Evolutionary conservation across 2,888 invertebrate genomes (phyloP).

Genomic region (Linhomoeus sp.): DNA sequence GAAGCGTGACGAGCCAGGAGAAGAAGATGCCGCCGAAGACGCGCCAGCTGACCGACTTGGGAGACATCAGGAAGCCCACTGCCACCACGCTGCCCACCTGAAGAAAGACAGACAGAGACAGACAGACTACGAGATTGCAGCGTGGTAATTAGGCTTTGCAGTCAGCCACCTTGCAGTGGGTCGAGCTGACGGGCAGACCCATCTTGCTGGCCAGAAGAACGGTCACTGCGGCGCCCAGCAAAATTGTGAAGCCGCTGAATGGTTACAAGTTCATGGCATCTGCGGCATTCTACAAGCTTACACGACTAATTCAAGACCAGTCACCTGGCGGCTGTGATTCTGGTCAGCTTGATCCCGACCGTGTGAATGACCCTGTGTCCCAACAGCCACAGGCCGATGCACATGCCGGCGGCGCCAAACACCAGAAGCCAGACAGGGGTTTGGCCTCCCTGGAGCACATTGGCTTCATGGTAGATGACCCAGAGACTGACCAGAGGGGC

Average conservation of each 20-base stretch:
- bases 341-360: slow-evolving; percentile 80
- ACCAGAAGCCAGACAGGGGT: slow-evolving; percentile 76
- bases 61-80: slow-evolving; percentile 54
- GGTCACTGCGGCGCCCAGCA: slow-evolving; percentile 84
- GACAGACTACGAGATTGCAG: too few species aligned
- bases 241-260: slow-evolving; percentile 73
- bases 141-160: too few species aligned
- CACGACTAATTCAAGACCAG: too few species aligned
- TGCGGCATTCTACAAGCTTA: too few species aligned
- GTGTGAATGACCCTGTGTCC: slow-evolving; percentile 82
- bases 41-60: slow-evolving; percentile 35
- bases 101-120: too few species aligned
- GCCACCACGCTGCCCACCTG: slow-evolving; percentile 72
- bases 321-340: slow-evolving; percentile 87
- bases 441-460: slow-evolving; percentile 52
- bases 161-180: slow-evolving; percentile 84
- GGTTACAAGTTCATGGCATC: too few species aligned
- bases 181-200: slow-evolving; percentile 88
- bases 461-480: slow-evolving; percentile 64
- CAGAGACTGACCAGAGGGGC: slow-evolving; percentile 85
- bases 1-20: slow-evolving; percentile 93
- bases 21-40: slow-evolving; percentile 65
- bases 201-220: slow-evolving; percentile 88
- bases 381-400: slow-evolving; percentile 84
- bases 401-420: slow-evolving; percentile 86